Evolutionary conservation across 2,888 invertebrate genomes (phyloP), one percentile per base, ranked within the genome.

Genomic region (Phengaris alcon): DNA sequence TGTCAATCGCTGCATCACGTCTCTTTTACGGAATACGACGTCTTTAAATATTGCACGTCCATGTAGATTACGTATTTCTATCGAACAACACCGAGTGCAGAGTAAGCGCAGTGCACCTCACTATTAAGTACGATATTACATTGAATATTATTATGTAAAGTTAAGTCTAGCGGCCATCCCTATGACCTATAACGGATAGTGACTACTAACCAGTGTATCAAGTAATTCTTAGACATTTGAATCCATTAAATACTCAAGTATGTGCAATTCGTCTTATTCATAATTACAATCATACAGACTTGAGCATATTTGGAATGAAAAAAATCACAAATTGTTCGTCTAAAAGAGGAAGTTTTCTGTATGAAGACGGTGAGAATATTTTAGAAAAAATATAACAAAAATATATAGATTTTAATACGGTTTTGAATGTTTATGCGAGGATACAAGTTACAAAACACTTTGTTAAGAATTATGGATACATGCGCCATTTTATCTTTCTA

Each of bases 111-210:
- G 72, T 72, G 72, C 72, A 59, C 22, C 48, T 48, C 15, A 72
- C 51, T 70, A 51, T 70, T 72, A 72, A 72, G 72, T 72, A 72
- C 72, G 35, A 52, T 72, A 54, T 72, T 72, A n/a, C 72, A 72
- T 52, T 22, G 15, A 12, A 22, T 54, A 52, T 64, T 22, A n/a
- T 15, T 48, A 69, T 69, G 46, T 69, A 52, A 22, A 52, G 22
- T 52, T 72, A 72, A 54, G 72, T 52, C 72, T 72, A 72, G 72
- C 72, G 72, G 12, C 72, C 72, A 35, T 72, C 13, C 15, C 48
- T 51, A 70, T 48, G 48, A 51, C 48, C 70, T 51, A 15, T 51
- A 51, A 9, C 7, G 9, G 22, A 69, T 69, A 48, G 48, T 69
- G 69, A 69, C 48, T 15, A 48, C 69, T 69, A 48, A 48, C 48